These are phyloP conservation scores for Protosalanx chinensis DNA, from an alignment of 2,797 vertebrate genomes.

Conservation along the genomic window DNA sequence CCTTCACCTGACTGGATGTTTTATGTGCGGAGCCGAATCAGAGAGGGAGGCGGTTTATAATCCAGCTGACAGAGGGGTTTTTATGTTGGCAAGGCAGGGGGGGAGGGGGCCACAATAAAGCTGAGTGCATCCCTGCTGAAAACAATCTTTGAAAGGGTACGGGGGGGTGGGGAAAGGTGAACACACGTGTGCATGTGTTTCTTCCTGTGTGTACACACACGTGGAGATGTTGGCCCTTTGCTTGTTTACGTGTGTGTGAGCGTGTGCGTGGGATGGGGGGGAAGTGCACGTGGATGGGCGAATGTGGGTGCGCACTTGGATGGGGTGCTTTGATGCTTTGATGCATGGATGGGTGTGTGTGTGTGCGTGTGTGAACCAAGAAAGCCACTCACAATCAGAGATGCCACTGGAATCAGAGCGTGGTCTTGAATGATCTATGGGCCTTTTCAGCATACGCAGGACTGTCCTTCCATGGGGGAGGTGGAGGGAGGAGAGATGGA, in stretches of 20 bases:
- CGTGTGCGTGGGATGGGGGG: conserved; percentile 8
- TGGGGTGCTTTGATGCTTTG: too few species aligned
- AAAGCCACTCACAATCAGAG: conserved; percentile 27
- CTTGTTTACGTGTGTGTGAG: neutral
- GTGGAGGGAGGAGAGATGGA: neutral
- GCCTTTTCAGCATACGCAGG: conserved; percentile 38
- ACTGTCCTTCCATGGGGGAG: conserved; percentile 33
- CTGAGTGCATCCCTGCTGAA: conserved; percentile 74
- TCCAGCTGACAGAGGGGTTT: conserved; percentile 75
- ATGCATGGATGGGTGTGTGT: neutral
- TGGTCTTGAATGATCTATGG: conserved; percentile 44
- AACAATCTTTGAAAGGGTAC: conserved; percentile 50
- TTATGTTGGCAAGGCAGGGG: conserved; percentile 48
- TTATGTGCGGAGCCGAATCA: conserved; percentile 68
- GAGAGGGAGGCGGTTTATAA: conserved; percentile 59
- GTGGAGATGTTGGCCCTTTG: too few species aligned
- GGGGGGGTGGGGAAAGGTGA: conserved; percentile 19
- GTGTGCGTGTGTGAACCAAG: neutral
- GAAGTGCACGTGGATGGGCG: conserved; percentile 10
- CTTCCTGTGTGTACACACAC: neutral
- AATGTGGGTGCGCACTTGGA: neutral
- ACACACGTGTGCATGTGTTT: conserved; percentile 10
- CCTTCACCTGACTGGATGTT: conserved; percentile 64
- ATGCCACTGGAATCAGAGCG: conserved; percentile 44
- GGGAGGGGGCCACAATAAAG: conserved; percentile 65